Percentiles rank a stretch among this genome's conserved stretches.
Conservation (phyloP, 2,797 vertebrate genomes). For the Pelodytes ibericus region DNA sequence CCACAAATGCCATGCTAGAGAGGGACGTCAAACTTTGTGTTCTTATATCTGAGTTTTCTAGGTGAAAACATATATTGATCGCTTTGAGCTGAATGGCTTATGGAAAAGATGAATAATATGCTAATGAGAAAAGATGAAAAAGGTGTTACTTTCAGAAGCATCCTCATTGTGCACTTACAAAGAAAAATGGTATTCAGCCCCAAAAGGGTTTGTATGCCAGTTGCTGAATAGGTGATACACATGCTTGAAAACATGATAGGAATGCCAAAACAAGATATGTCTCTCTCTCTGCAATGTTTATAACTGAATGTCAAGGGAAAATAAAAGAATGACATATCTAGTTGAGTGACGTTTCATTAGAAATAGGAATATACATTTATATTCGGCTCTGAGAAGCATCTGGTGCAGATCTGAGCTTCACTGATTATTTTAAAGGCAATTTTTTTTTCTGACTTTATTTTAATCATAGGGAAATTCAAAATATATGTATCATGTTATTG, state of each 20-base stretch:
- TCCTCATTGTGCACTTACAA: background rate
- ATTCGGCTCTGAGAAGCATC: conserved; percentile 13
- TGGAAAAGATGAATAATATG: background rate
- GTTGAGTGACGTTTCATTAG: conserved; percentile 16
- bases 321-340: conserved; percentile 19
- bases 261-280: conserved; percentile 17
- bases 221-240: background rate
- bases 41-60: too few relatives aligned
- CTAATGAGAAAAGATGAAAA: conserved; percentile 6
- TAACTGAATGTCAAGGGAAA: conserved; percentile 13
- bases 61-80: background rate
- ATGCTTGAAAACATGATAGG: background rate
- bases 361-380: conserved; percentile 2
- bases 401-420: background rate
- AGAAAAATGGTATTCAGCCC: conserved; percentile 5
- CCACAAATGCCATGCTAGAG: too few relatives aligned
- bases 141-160: background rate
- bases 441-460: too few relatives aligned
- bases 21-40: too few relatives aligned
- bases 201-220: background rate
- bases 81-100: background rate
- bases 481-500: too few relatives aligned
- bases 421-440: conserved; percentile 32
- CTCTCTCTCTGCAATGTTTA: conserved; percentile 2
- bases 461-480: too few relatives aligned